Percentiles rank a stretch among this genome's conserved stretches.
Conservation (phyloP, 2,113 vertebrate genomes). For the Crypturellus undulatus region DNA sequence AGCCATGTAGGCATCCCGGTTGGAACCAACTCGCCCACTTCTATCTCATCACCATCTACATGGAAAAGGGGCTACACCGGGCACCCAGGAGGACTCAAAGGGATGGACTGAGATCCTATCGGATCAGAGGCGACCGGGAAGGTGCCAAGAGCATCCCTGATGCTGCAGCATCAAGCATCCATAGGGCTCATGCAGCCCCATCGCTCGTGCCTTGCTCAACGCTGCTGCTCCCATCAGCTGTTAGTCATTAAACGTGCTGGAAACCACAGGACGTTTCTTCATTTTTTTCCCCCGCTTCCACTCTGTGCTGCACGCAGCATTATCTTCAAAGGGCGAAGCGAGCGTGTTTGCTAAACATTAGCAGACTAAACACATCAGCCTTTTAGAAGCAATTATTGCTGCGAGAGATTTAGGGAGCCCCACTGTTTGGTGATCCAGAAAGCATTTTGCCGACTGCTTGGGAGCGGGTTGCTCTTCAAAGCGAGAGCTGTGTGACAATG, state of each 20-base stretch:
- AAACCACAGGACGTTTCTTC: background rate
- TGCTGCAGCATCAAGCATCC: background rate
- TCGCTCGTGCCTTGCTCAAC: accelerated
- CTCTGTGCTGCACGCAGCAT: background rate
- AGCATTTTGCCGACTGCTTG: background rate
- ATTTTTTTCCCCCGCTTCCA: background rate
- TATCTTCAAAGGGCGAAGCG: constrained; percentile 21
- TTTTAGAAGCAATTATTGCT: constrained; percentile 34
- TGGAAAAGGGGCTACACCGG: background rate
- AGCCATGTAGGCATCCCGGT: constrained; percentile 12
- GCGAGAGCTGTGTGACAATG: background rate
- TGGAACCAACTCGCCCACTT: constrained; percentile 59
- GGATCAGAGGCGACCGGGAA: background rate
- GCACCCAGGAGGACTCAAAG: background rate
- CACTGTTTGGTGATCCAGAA: background rate
- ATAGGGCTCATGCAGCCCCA: background rate
- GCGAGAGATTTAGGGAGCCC: background rate
- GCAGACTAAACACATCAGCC: constrained; percentile 26
- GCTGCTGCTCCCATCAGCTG: background rate
- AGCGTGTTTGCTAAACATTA: constrained; percentile 23
- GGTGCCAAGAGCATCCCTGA: accelerated
- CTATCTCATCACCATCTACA: constrained; percentile 8
- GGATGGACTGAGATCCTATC: background rate
- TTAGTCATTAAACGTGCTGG: background rate
- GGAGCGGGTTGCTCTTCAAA: constrained; percentile 14